Percentiles rank a stretch among this genome's conserved stretches.
phyloP scores from a whole-genome alignment of 1,140 invertebrate genomes.

The Phortica variegata region DNA sequence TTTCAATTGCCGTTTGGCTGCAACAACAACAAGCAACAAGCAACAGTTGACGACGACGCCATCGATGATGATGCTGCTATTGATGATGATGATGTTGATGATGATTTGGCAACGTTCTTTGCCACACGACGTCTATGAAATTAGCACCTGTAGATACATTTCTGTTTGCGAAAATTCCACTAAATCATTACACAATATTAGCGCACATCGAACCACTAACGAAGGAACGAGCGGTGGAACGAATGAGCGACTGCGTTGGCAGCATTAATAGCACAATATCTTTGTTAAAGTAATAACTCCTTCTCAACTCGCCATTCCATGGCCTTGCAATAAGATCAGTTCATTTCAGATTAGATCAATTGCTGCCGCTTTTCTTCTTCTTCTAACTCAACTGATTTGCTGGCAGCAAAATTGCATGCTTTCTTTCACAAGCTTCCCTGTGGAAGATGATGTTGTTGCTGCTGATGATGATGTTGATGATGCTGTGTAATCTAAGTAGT shows the following conservation, averaged over 20 bases:
- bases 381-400: slow-evolving; percentile 1
- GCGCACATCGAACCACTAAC: slow-evolving; percentile 3
- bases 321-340: no score
- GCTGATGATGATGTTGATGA: slow-evolving; percentile 8
- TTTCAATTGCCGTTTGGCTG: slow-evolving; percentile 34
- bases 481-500: slow-evolving; percentile 47
- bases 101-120: no score
- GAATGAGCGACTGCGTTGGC: slow-evolving; percentile 2
- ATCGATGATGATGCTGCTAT: no score
- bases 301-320: no score
- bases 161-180: slow-evolving; percentile 32
- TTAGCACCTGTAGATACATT: slow-evolving; percentile 53
- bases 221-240: not conserved
- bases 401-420: slow-evolving; percentile 54
- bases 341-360: slow-evolving; percentile 35
- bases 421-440: slow-evolving; percentile 52
- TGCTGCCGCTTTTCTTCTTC: slow-evolving; percentile 37
- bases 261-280: slow-evolving; percentile 52
- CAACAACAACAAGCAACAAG: no score
- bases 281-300: slow-evolving; percentile 51
- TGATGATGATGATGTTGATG: no score
- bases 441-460: slow-evolving; percentile 42
- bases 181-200: slow-evolving; percentile 48
- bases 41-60: no score
- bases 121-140: slow-evolving; percentile 47